A percentile compares a stretch with the other conserved stretches of the same genome.
phyloP scores from a whole-genome alignment of 1,140 invertebrate species.

The Drosophila tropicalis region DNA sequence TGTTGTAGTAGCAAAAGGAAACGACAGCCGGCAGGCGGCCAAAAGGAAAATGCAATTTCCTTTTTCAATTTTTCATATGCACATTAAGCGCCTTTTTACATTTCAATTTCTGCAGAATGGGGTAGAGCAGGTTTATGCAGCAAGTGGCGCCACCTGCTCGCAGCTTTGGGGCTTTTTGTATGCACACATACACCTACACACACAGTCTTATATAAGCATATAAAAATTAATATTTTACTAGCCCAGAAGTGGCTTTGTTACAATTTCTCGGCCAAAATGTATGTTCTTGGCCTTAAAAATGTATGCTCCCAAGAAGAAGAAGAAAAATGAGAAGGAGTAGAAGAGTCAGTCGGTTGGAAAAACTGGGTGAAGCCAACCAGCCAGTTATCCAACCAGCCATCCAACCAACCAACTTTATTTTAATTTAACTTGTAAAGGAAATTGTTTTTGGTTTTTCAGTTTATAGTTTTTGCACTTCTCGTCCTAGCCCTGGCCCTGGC shows the following conservation, averaged over 20 bases:
- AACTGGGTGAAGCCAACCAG: slow-evolving; percentile 53
- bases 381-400: slow-evolving; percentile 21
- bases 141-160: slow-evolving; percentile 12
- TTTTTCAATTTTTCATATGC: slow-evolving; percentile 76
- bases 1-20: slow-evolving; percentile 11
- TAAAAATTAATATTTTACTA: slow-evolving; percentile 78
- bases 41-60: slow-evolving; percentile 74
- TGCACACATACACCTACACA: not conserved
- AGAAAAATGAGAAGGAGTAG: not conserved
- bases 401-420: slow-evolving; percentile 51
- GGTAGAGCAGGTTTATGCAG: slow-evolving; percentile 14
- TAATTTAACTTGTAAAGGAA: slow-evolving; percentile 62
- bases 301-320: slow-evolving; percentile 33
- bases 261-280: slow-evolving; percentile 50
- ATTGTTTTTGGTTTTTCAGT: slow-evolving; percentile 13
- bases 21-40: slow-evolving; percentile 31
- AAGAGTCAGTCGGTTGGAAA: slow-evolving; percentile 58
- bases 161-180: slow-evolving; percentile 47
- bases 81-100: slow-evolving; percentile 78
- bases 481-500: slow-evolving; percentile 49
- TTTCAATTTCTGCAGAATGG: slow-evolving; percentile 65
- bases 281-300: slow-evolving; percentile 57
- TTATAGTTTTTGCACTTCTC: not conserved
- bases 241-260: slow-evolving; percentile 53
- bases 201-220: slow-evolving; percentile 48